Evolutionary conservation across 2,113 vertebrate genomes (phyloP).

Genomic region (Tetrax tetrax): DNA sequence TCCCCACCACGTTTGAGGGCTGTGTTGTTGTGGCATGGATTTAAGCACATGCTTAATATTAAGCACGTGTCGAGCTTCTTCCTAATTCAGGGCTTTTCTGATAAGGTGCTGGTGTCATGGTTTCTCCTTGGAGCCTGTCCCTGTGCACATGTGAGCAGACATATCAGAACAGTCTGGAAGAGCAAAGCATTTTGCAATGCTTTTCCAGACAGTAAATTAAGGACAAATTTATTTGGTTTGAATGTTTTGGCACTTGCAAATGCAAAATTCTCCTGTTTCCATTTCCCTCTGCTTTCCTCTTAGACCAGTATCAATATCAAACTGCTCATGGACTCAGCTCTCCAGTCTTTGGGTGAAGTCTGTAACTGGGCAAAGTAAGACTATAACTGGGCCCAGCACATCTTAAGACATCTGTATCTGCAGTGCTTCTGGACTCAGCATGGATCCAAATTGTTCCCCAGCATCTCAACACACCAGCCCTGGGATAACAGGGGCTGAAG

Average conservation of each 20-base stretch:
- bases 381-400: background rate
- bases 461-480: background rate
- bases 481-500: background rate
- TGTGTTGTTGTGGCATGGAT: background rate
- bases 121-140: constrained; percentile 18
- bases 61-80: background rate
- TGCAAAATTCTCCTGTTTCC: background rate
- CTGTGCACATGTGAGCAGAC: background rate
- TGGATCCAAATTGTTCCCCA: background rate
- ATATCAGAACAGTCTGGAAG: background rate
- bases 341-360: background rate
- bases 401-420: background rate
- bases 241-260: background rate
- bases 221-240: background rate
- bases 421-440: background rate
- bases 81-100: background rate
- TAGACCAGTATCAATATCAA: background rate
- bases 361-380: background rate
- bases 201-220: constrained; percentile 30
- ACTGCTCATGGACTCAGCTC: background rate
- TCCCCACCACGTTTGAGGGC: background rate
- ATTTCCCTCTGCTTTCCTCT: background rate
- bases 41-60: background rate
- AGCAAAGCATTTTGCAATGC: background rate
- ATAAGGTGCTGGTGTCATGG: background rate